Conservation (phyloP, 2,113 vertebrate species). For the Aleadryas rufinucha region DNA sequence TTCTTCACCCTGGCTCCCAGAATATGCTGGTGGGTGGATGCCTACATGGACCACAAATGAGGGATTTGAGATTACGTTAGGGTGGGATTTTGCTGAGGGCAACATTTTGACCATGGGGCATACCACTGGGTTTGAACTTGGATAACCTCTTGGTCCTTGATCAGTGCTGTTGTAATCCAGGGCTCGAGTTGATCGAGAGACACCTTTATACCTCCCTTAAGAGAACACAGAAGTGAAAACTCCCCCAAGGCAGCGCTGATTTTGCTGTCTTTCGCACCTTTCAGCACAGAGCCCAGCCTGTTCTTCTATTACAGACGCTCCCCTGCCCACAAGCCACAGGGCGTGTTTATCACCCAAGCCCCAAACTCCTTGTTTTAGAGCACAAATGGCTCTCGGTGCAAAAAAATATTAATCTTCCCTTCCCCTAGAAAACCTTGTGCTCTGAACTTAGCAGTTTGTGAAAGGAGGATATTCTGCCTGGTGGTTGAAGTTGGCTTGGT, state of each 20-base stretch:
- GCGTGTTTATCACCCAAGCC: accelerated
- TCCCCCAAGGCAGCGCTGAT: background rate
- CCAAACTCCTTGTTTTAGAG: background rate
- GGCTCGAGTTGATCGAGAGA: background rate
- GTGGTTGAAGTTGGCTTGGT: background rate
- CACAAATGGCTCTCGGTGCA: background rate
- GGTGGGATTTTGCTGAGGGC: background rate
- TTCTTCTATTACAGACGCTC: background rate
- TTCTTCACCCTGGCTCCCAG: background rate
- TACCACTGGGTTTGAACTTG: background rate
- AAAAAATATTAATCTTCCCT: background rate
- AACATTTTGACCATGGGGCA: background rate
- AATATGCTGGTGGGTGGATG: background rate
- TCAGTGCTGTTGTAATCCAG: background rate
- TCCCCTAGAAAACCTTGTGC: background rate
- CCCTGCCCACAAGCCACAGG: background rate
- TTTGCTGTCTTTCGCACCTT: background rate
- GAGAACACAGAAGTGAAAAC: background rate
- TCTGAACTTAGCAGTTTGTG: background rate
- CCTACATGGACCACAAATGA: background rate
- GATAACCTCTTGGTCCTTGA: background rate
- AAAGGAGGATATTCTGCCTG: accelerated
- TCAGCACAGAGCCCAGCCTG: accelerated
- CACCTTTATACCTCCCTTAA: background rate
- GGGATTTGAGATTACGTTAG: background rate